Base-by-base conservation (phyloP, 2,888 invertebrate genomes). In the Hetaerina titia region DNA sequence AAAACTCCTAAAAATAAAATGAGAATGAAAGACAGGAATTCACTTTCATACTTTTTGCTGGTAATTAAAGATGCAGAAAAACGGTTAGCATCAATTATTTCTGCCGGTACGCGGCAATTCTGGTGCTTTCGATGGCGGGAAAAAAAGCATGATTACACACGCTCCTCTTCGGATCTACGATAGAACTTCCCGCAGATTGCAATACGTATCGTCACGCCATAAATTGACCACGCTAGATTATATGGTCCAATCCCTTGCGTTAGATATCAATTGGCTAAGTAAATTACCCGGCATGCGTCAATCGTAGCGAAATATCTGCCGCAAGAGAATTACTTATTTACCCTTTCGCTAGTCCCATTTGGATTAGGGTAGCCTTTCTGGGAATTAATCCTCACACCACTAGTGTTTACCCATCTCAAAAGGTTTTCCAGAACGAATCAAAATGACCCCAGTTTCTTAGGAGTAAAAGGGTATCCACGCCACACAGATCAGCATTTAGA, bases 1-100 rank as follows among this genome's bases (percentile, higher is more conserved):
- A 31, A 25, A 31, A 11, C 81, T 81, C 81, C 81, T 81, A 81
- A 81, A 81, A 81, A 81, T 81, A 81, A 81, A 81, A 31, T 81
- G 81, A 22, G 15, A 19, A 31, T 31, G 81, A 69, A 69, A 69
- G 69, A 9, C 19, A 5, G 69, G 81, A 31, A 81, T 74, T n/a
- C 74, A 31, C 69, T 69, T 45, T 69, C 81, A 81, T 81, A 31
- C 31, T 31, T 81, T 31, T 22, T 31, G 31, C 13, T 13, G 81
- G 81, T 22, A 81, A 81, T 81, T n/a, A 81, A 81, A 69, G 31
- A n/a, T 13, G 19, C 31, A 15, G 31, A 31, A 31, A 81, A 31
- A 81, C 81, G 81, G 81, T 31, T 81, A 31, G 31, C 31, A 22
- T 81, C 81, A 11, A 19, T 81, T 31, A 81, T 81, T 31, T 81